Percentiles rank a stretch among this genome's conserved stretches.
Conservation (phyloP, 2,797 vertebrate species). For the Anguilla marmorata region DNA sequence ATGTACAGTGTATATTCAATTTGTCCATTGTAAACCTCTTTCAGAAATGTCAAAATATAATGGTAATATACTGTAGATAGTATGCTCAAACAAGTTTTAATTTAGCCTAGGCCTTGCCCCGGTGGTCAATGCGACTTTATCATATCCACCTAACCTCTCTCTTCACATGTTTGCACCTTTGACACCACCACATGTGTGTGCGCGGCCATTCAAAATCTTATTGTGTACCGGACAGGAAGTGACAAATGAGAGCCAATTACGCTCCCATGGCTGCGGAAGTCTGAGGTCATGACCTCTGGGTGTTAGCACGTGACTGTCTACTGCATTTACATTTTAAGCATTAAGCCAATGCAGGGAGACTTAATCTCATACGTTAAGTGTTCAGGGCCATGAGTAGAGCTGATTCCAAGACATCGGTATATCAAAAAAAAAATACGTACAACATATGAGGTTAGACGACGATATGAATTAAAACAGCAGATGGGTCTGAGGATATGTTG, state of each 20-base stretch:
- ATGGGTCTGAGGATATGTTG: too few relatives aligned
- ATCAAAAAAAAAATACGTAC: too few relatives aligned
- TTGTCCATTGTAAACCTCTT: not conserved
- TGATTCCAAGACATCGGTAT: too few relatives aligned
- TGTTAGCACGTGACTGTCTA: too few relatives aligned
- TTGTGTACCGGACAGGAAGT: not conserved
- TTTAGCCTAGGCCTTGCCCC: not conserved
- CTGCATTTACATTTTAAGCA: too few relatives aligned
- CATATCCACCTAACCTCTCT: not conserved
- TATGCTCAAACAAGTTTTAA: not conserved
- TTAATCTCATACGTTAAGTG: too few relatives aligned
- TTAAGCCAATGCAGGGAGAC: too few relatives aligned
- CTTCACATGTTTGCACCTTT: not conserved
- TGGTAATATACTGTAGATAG: not conserved
- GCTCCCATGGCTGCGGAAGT: not conserved
- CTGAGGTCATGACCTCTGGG: not conserved
- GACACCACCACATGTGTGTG: not conserved
- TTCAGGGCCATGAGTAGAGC: too few relatives aligned
- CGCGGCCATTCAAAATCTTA: not conserved
- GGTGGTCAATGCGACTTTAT: not conserved
- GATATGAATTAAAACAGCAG: too few relatives aligned
- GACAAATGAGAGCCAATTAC: not conserved
- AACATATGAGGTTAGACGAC: too few relatives aligned
- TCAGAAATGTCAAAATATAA: not conserved
- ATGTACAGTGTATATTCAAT: not conserved